Conservation (phyloP, 2,113 vertebrate species). For the Glaucidium brasilianum region DNA sequence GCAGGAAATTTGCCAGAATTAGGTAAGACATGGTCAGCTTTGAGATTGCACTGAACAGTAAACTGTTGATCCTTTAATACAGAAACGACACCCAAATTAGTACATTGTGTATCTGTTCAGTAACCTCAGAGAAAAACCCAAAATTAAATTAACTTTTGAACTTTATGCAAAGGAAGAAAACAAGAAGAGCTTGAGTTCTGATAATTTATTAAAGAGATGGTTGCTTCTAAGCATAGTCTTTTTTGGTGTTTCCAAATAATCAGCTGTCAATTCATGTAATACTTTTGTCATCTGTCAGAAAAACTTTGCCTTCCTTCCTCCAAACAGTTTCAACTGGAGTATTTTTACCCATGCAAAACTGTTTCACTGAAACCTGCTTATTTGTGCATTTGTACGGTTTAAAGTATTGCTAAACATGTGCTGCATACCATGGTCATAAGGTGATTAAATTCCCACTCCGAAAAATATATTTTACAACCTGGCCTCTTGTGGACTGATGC, state of each 20-base stretch:
- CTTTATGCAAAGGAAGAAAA: not conserved
- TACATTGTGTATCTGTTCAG: not conserved
- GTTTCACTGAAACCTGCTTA: not conserved
- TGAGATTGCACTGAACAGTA: not conserved
- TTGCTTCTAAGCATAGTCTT: not conserved
- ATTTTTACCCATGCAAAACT: not conserved
- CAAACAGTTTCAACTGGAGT: not conserved
- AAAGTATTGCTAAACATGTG: not conserved
- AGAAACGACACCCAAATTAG: not conserved
- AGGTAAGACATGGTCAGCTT: not conserved
- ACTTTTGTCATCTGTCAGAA: not conserved
- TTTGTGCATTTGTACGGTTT: not conserved
- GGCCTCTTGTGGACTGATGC: not conserved
- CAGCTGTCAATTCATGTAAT: not conserved
- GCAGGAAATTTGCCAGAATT: not conserved
- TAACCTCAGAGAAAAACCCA: not conserved
- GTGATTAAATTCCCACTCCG: not conserved
- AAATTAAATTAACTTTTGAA: not conserved
- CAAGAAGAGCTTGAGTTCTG: not conserved
- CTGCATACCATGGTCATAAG: not conserved
- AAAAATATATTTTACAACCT: not conserved
- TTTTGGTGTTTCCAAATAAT: not conserved
- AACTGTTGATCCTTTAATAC: not conserved
- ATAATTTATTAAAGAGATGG: not conserved
- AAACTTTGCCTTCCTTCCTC: not conserved